Evolutionary conservation across 2,797 vertebrate species (phyloP).

Genomic region (Halcyon chelicuti): DNA sequence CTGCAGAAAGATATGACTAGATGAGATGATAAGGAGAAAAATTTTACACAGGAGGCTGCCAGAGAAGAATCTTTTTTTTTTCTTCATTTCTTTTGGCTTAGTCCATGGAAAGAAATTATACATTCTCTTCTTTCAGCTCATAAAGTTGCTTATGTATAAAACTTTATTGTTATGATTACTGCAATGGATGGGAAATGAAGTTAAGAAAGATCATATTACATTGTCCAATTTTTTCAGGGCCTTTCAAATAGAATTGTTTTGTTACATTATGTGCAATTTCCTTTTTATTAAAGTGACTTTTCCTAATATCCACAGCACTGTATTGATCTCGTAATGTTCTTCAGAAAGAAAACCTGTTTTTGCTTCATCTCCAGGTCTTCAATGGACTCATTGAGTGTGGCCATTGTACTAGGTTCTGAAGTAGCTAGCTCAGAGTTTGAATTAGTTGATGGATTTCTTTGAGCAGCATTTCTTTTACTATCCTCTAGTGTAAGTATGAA

Average conservation of each 20-base stretch:
- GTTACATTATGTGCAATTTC: constrained; percentile 66
- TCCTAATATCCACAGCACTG: constrained; percentile 37
- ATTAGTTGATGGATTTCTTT: constrained; percentile 65
- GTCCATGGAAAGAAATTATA: constrained; percentile 65
- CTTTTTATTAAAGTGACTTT: constrained; percentile 62
- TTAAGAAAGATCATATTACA: constrained; percentile 52
- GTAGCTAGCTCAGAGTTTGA: constrained; percentile 66
- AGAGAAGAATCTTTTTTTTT: constrained; percentile 81
- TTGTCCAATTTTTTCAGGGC: constrained; percentile 44
- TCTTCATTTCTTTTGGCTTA: constrained; percentile 65
- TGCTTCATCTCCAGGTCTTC: constrained; percentile 39
- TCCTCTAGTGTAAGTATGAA: constrained; percentile 64
- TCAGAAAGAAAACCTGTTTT: constrained; percentile 52
- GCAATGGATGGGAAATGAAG: constrained; percentile 70
- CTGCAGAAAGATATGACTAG: constrained; percentile 86
- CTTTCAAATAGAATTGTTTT: constrained; percentile 65
- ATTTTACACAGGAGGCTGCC: constrained; percentile 87
- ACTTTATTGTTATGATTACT: constrained; percentile 71
- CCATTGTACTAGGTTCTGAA: constrained; percentile 62
- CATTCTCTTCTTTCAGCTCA: constrained; percentile 65
- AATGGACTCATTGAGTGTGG: constrained; percentile 47
- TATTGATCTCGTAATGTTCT: constrained; percentile 50
- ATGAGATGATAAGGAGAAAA: constrained; percentile 88
- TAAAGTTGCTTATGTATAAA: constrained; percentile 69
- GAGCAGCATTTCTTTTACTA: constrained; percentile 63